Conservation (phyloP, 2,888 invertebrate genomes). For the Folsomia candida region DNA sequence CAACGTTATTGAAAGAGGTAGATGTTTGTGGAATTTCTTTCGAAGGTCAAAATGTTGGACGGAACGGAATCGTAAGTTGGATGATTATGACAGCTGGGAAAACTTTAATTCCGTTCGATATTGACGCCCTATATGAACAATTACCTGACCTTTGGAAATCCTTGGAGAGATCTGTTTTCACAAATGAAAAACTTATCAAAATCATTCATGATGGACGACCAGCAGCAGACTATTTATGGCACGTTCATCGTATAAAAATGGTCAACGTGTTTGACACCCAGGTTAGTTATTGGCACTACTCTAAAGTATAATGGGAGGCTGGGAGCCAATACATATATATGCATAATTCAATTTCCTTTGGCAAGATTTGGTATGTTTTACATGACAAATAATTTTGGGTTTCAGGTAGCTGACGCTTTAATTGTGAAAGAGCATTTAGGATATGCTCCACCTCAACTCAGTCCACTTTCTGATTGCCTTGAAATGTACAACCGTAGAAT, state of each 20-base stretch:
- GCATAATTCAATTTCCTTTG: neutral
- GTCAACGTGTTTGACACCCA: constrained; percentile 65
- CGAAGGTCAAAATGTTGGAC: constrained; percentile 53
- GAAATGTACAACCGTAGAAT: constrained; percentile 33
- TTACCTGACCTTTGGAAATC: constrained; percentile 57
- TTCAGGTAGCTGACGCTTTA: constrained; percentile 38
- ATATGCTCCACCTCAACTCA: constrained; percentile 22
- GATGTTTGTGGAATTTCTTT: constrained; percentile 41
- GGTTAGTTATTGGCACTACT: too few relatives aligned
- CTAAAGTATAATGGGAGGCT: constrained; percentile 40
- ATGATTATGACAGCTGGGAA: constrained; percentile 52
- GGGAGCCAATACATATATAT: neutral
- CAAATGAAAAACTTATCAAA: constrained; percentile 58
- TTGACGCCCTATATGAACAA: constrained; percentile 51
- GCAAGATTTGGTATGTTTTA: too few relatives aligned
- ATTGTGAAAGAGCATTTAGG: constrained; percentile 24
- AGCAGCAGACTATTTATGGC: constrained; percentile 62
- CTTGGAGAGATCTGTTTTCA: constrained; percentile 54
- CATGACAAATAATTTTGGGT: neutral
- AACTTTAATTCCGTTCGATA: constrained; percentile 54
- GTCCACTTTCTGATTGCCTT: constrained; percentile 33
- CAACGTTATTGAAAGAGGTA: constrained; percentile 39
- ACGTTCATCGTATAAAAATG: constrained; percentile 61
- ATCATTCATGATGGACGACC: constrained; percentile 63
- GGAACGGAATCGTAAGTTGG: constrained; percentile 53